Percentiles rank a stretch among this genome's conserved stretches.
Conservation (phyloP, 2,113 vertebrate genomes). For the Tragelaphus scriptus region DNA sequence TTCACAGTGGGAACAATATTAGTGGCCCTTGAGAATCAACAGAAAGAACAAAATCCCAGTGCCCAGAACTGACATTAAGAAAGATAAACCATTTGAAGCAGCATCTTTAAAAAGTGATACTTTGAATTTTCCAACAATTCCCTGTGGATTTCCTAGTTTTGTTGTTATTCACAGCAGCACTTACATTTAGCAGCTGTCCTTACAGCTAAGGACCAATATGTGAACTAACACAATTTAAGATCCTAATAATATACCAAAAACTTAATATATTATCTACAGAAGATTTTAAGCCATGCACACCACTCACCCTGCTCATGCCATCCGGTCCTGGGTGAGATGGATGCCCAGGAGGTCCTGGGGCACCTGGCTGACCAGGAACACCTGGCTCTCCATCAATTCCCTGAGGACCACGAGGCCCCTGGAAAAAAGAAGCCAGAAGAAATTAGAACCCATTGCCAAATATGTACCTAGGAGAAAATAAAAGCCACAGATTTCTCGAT, state of each 20-base stretch:
- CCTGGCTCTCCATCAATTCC: slow-evolving; percentile 97
- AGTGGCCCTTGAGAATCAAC: neutral
- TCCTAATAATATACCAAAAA: neutral
- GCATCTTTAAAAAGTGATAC: neutral
- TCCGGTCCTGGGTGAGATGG: slow-evolving; percentile 87
- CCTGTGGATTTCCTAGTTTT: neutral
- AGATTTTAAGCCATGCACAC: neutral
- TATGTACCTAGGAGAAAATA: neutral
- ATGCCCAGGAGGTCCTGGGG: slow-evolving; percentile 93
- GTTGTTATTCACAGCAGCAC: neutral
- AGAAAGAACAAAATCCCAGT: neutral
- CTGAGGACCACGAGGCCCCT: slow-evolving; percentile 91
- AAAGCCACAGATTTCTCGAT: neutral
- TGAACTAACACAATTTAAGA: neutral
- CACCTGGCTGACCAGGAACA: slow-evolving; percentile 93
- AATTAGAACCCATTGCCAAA: neutral
- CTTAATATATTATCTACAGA: neutral
- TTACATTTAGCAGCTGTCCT: neutral
- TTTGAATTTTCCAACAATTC: neutral
- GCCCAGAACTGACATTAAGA: neutral
- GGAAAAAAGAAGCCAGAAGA: slow-evolving; percentile 29
- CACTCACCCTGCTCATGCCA: slow-evolving; percentile 82
- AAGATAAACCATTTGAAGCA: neutral
- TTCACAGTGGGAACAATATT: neutral
- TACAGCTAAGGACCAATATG: neutral